phyloP scores from a whole-genome alignment of 1,140 invertebrate genomes.

The Monochamus saltuarius region DNA sequence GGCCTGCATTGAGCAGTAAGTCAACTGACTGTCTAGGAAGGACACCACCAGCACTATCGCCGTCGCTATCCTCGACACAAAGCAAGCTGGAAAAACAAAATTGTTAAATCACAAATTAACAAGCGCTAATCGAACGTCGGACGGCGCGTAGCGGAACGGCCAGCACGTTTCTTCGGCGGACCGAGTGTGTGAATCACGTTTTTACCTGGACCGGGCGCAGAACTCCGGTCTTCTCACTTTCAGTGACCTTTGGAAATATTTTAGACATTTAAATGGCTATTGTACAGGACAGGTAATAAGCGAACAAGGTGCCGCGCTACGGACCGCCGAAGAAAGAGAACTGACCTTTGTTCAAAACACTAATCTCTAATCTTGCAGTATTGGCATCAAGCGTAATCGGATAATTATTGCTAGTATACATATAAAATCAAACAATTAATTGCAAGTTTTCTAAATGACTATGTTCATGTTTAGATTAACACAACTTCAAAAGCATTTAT shows the following conservation, averaged over 20 bases:
- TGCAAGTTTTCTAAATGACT: too few relatives aligned
- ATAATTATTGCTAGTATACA: too few relatives aligned
- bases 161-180: conserved; percentile 2
- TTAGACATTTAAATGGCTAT: conserved; percentile 10
- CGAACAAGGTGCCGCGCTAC: too few relatives aligned
- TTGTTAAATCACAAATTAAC: conserved; percentile 14
- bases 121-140: not conserved
- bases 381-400: too few relatives aligned
- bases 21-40: conserved; percentile 55
- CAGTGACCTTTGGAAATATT: conserved; percentile 21
- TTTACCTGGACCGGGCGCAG: conserved; percentile 11
- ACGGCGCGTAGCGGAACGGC: not conserved
- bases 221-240: conserved; percentile 13
- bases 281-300: not conserved
- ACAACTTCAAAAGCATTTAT: too few relatives aligned
- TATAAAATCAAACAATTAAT: too few relatives aligned
- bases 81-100: conserved; percentile 48
- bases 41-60: conserved; percentile 51
- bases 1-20: conserved; percentile 55
- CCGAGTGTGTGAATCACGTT: conserved; percentile 18
- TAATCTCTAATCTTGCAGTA: too few relatives aligned
- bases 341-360: too few relatives aligned
- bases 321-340: too few relatives aligned
- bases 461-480: too few relatives aligned
- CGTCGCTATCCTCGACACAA: conserved; percentile 50